Evolutionary conservation across 2,888 invertebrate species (phyloP).

Genomic region (Macaria liturata): DNA sequence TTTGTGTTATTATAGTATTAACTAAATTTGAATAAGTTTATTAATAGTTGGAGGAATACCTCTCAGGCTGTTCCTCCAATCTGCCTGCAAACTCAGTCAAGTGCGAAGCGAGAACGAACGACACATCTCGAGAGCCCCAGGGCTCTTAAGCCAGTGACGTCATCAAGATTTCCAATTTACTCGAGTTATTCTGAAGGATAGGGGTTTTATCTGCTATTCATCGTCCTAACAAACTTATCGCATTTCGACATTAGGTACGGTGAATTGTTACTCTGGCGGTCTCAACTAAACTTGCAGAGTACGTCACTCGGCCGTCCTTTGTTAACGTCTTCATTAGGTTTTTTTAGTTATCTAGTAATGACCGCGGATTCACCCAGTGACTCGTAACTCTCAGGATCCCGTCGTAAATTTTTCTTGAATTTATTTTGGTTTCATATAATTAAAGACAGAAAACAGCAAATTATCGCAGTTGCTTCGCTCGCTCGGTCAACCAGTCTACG

Average conservation of each 20-base stretch:
- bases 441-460: no score
- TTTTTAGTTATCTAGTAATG: no score
- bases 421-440: no score
- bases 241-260: conserved; percentile 37
- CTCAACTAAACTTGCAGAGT: no score
- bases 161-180: conserved; percentile 54
- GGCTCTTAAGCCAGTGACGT: conserved; percentile 45
- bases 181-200: conserved; percentile 46
- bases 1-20: background rate
- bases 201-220: conserved; percentile 47
- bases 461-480: no score
- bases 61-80: conserved; percentile 25
- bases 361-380: no score
- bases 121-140: conserved; percentile 40
- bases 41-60: conserved; percentile 16
- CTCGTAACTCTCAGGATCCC: no score
- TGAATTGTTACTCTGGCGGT: conserved; percentile 26
- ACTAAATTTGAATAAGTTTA: conserved; percentile 7
- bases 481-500: no score
- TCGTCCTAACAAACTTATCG: conserved; percentile 45
- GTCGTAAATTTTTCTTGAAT: no score
- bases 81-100: conserved; percentile 40
- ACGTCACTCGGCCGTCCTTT: no score
- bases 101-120: conserved; percentile 40
- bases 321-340: no score